Conservation (phyloP, 2,113 vertebrate genomes). For the Laticauda laticaudata region DNA sequence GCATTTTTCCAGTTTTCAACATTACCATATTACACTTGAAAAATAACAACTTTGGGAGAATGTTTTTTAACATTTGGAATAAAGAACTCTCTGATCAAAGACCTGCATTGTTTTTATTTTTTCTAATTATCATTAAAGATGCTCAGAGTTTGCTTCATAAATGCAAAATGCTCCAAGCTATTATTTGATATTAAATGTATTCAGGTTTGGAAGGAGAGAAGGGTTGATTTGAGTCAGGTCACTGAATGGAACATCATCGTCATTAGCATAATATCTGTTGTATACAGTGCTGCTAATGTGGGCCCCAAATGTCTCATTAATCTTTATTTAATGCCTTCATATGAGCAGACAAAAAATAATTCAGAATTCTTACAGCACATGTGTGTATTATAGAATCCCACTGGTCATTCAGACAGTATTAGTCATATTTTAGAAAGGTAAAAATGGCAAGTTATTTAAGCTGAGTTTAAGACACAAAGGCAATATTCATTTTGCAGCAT, state of each 20-base stretch:
- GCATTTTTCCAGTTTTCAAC: background rate
- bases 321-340: constrained; percentile 61
- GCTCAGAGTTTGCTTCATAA: background rate
- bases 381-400: constrained; percentile 48
- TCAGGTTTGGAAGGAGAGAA: background rate
- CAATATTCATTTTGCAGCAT: constrained; percentile 64
- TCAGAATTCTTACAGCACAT: constrained; percentile 50
- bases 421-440: constrained; percentile 62
- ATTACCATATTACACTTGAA: background rate
- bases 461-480: constrained; percentile 59
- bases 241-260: background rate
- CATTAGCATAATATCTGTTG: constrained; percentile 29
- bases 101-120: background rate
- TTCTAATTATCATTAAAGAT: background rate
- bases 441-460: constrained; percentile 66
- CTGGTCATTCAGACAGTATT: constrained; percentile 63
- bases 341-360: constrained; percentile 30
- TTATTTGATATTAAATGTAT: constrained; percentile 4
- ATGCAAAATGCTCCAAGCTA: background rate
- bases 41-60: background rate
- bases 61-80: background rate
- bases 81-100: background rate
- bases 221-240: background rate
- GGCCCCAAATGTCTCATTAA: constrained; percentile 54
- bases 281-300: constrained; percentile 36